Evolutionary conservation across 2,888 invertebrate species (phyloP).

Genomic region (Plusia festucae): DNA sequence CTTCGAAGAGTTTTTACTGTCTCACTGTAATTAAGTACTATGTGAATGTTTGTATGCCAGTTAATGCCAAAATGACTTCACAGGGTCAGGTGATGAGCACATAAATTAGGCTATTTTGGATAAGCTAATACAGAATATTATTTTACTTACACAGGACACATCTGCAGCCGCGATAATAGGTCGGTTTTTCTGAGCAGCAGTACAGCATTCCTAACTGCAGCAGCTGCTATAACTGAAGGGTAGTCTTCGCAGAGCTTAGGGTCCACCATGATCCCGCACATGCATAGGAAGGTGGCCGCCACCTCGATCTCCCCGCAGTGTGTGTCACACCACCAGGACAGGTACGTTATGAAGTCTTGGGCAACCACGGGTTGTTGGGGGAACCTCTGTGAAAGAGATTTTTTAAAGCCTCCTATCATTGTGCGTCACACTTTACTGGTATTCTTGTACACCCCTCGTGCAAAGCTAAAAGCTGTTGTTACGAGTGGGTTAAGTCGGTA

Average conservation of each 20-base stretch:
- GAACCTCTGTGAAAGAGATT: conserved; percentile 72
- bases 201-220: conserved; percentile 74
- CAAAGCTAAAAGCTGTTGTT: no score
- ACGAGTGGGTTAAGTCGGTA: no score
- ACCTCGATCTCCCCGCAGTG: conserved; percentile 70
- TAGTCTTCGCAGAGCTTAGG: conserved; percentile 67
- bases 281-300: conserved; percentile 77
- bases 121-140: background rate
- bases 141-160: conserved; percentile 70
- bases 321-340: conserved; percentile 75
- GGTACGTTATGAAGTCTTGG: conserved; percentile 77
- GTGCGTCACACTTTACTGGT: no score
- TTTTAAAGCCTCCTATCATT: no score
- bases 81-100: no score
- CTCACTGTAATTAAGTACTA: no score
- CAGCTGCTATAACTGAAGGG: conserved; percentile 77
- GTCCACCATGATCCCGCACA: conserved; percentile 74
- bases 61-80: no score
- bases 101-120: no score
- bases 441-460: no score
- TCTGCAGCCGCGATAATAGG: conserved; percentile 59
- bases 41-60: no score
- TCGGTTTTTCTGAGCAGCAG: conserved; percentile 66
- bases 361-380: conserved; percentile 75
- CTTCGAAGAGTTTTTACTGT: no score